phyloP scores from a whole-genome alignment of 2,113 vertebrate genomes.

The Oenanthe oenanthe region DNA sequence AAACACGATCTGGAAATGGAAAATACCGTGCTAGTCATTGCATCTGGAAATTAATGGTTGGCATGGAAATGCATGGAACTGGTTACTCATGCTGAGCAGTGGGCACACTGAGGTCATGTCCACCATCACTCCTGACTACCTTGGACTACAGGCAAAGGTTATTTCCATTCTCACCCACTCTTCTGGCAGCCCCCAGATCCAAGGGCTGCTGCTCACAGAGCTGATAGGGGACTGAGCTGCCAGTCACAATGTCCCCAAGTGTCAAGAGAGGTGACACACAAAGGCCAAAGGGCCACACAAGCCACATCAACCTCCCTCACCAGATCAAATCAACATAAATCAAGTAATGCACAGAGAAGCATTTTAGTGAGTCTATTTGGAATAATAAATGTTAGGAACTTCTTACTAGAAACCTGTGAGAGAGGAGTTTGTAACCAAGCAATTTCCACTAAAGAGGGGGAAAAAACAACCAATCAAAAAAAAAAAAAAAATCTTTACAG shows the following conservation, averaged over 20 bases:
- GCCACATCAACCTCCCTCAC: background rate
- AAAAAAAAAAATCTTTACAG: background rate
- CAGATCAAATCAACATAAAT: background rate
- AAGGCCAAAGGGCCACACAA: background rate
- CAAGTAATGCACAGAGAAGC: background rate
- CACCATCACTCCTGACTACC: background rate
- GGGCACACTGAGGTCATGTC: slow-evolving; percentile 13
- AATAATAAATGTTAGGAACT: background rate
- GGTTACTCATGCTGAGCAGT: slow-evolving; percentile 43
- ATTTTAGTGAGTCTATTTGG: background rate
- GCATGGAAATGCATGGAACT: slow-evolving; percentile 33
- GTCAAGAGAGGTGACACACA: background rate
- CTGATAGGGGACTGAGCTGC: background rate
- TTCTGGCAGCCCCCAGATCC: background rate
- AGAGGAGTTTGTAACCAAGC: background rate
- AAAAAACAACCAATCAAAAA: background rate
- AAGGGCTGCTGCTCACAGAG: background rate
- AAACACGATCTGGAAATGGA: slow-evolving; percentile 70
- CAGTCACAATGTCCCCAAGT: background rate
- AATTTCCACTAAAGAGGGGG: background rate
- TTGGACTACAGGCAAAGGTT: background rate
- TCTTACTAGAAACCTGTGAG: background rate
- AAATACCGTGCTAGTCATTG: slow-evolving; percentile 3
- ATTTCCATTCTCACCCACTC: slow-evolving; percentile 42
- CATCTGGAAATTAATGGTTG: slow-evolving; percentile 43